These are phyloP conservation scores for Smutsia gigantea DNA, from an alignment of 2,797 vertebrate species.

Conservation along the genomic window DNA sequence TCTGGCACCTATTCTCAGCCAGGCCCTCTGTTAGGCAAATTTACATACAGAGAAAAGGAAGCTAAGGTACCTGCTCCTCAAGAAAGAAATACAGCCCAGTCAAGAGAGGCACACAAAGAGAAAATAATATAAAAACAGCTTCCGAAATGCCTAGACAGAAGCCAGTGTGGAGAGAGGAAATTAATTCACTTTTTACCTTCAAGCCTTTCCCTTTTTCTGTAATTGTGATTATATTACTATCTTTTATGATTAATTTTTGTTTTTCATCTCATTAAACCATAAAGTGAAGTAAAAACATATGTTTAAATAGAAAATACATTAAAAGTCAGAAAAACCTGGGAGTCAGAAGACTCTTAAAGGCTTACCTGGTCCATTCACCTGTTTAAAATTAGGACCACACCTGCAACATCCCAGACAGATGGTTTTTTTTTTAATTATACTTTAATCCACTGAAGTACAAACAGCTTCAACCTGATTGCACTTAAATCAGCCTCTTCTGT, in stretches of 20 bases:
- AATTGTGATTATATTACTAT: background rate
- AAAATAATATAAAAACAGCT: background rate
- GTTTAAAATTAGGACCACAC: background rate
- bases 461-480: background rate
- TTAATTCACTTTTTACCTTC: background rate
- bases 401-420: background rate
- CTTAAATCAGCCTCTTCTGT: constrained; percentile 29
- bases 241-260: background rate
- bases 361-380: background rate
- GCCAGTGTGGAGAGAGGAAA: background rate
- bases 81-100: background rate
- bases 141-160: background rate
- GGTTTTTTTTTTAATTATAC: background rate
- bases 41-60: background rate
- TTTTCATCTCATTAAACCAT: background rate
- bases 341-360: constrained; percentile 29
- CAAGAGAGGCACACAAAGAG: background rate
- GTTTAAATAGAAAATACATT: background rate
- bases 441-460: background rate
- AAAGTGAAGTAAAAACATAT: background rate
- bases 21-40: background rate
- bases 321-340: background rate
- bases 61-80: background rate
- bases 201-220: background rate
- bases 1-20: background rate